phyloP scores from a whole-genome alignment of 2,113 vertebrate genomes.

The Carlito syrichta region DNA sequence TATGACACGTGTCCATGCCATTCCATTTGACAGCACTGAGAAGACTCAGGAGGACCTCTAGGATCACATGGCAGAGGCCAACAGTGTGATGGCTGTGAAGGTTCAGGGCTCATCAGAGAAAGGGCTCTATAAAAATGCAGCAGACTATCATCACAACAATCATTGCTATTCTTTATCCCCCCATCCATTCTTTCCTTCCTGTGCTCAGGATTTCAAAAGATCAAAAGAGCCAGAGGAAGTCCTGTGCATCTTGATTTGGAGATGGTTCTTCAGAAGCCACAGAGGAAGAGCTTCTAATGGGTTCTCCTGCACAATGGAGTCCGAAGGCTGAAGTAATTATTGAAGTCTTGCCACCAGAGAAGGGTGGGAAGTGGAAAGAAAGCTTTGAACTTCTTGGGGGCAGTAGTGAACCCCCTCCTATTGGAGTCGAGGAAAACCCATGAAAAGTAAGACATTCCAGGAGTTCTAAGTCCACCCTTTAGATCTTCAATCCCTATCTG shows the following conservation, averaged over 20 bases:
- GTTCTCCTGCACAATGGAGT: constrained; percentile 56
- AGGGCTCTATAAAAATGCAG: constrained; percentile 14
- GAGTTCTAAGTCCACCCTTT: constrained; percentile 13
- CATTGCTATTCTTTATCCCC: constrained; percentile 47
- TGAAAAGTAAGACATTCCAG: constrained; percentile 22
- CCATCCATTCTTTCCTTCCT: constrained; percentile 70
- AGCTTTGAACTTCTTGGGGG: constrained; percentile 62
- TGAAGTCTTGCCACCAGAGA: constrained; percentile 63
- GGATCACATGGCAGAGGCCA: background rate
- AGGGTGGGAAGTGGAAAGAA: constrained; percentile 46
- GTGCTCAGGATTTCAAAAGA: constrained; percentile 67
- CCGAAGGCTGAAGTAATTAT: constrained; percentile 27
- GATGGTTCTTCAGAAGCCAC: constrained; percentile 60
- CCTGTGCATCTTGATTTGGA: constrained; percentile 63
- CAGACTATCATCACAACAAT: background rate
- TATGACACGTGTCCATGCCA: background rate
- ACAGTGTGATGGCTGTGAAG: background rate
- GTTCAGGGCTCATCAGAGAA: background rate
- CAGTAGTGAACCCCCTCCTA: constrained; percentile 15
- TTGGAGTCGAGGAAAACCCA: background rate
- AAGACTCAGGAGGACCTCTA: background rate
- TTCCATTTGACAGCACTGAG: background rate
- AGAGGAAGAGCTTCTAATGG: constrained; percentile 58
- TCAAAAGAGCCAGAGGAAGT: constrained; percentile 65
- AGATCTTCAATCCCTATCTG: constrained; percentile 6